Base-by-base conservation (phyloP, 2,888 invertebrate species). In the Archips xylosteana region DNA sequence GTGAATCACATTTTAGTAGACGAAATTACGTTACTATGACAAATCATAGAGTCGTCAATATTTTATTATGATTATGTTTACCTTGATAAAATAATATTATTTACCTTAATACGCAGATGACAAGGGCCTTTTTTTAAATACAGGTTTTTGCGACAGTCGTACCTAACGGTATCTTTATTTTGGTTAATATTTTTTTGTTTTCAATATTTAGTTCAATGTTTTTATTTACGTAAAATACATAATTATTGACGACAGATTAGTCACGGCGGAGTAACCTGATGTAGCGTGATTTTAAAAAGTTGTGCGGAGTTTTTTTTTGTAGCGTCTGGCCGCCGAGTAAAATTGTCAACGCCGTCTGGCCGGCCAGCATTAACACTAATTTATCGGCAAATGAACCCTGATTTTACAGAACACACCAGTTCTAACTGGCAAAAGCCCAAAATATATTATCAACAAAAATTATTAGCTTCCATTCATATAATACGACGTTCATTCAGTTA, bases 331-430 rank as follows among this genome's bases (percentile, higher is more conserved):
- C 77, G 81, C 78, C 66, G 78, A 82, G 85, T 89, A 87, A 87
- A 89, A 80, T 82, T 90, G 88, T 91, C 91, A 88, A 76, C 90
- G 79, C 67, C 78, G 91, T 90, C 90, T 90, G 88, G 85, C 78
- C 80, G 76, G 76, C 78, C 78, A 82, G 85, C 86, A 90, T 86
- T 85, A 78, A 76, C 75, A 78, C 77, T 83, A 87, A 86, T 91
- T 91, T 92, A 91, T 90, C 80, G 76, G 76, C 79, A 79, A 78
- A 79, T 78, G 80, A 82, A 80, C 83, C 82, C 82, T 82, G 83
- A 84, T 83, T 85, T 84, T 82, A 83, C 78, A 76, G 79, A 76
- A 76, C 77, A 70, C 78, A 80, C 75, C 77, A 75, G 71, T 73
- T 59, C 36, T n/a, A 47, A 63, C 83, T 91, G 89, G 90, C 87